Evolutionary conservation across 2,797 vertebrate species (phyloP).

Genomic region (Garrulus glandarius): DNA sequence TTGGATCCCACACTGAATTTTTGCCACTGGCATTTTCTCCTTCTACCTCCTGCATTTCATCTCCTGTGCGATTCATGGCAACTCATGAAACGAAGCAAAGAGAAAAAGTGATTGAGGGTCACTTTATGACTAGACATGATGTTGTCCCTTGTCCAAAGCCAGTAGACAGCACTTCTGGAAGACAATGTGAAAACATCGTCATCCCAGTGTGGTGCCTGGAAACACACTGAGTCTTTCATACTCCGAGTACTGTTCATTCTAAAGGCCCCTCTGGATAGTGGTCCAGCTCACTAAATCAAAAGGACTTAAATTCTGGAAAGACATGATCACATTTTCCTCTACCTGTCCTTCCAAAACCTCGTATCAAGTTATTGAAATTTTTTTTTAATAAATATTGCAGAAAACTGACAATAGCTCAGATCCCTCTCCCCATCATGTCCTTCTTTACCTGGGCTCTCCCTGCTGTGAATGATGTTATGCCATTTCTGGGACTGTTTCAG

Average conservation of each 20-base stretch:
- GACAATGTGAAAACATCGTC: not conserved
- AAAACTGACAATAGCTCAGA: not conserved
- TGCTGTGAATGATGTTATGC: not conserved
- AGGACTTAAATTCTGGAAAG: not conserved
- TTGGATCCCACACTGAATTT: not conserved
- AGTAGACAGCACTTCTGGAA: not conserved
- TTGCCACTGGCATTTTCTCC: not conserved
- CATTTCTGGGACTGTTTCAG: not conserved
- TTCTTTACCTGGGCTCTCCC: not conserved
- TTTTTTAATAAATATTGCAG: not conserved
- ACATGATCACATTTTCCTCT: not conserved
- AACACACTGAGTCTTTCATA: not conserved
- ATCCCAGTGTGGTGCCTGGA: not conserved
- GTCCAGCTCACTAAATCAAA: not conserved
- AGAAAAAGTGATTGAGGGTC: not conserved
- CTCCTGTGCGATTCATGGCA: not conserved
- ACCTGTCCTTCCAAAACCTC: not conserved
- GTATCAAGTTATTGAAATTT: not conserved
- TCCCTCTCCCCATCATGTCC: not conserved
- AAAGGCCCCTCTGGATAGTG: not conserved
- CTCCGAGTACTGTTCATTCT: not conserved
- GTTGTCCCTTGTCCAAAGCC: not conserved
- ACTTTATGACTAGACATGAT: not conserved
- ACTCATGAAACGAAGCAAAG: not conserved
- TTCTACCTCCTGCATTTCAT: not conserved